phyloP scores from a whole-genome alignment of 2,888 invertebrate genomes.

The Phyllotreta cruciferae region DNA sequence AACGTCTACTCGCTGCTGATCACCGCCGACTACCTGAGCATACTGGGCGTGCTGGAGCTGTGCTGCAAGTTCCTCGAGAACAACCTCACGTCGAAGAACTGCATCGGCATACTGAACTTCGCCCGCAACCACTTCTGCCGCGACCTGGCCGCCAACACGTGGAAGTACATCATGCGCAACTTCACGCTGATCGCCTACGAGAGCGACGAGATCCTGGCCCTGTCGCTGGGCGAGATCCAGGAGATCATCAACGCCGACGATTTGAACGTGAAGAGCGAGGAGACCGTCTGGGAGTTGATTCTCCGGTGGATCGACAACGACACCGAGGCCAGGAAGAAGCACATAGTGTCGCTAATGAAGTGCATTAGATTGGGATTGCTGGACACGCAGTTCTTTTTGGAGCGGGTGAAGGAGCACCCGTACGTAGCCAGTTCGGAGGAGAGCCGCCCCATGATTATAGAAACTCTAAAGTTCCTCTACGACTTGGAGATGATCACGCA shows the following conservation, averaged over 20 bases:
- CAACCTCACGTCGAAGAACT: slow-evolving; percentile 77
- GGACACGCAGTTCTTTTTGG: slow-evolving; percentile 89
- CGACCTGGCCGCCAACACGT: slow-evolving; percentile 70
- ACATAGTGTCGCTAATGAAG: slow-evolving; percentile 80
- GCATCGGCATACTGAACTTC: slow-evolving; percentile 84
- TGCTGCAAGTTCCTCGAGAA: slow-evolving; percentile 79
- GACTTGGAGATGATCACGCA: slow-evolving; percentile 88
- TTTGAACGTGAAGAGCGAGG: slow-evolving; percentile 87
- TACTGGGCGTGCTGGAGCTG: slow-evolving; percentile 79
- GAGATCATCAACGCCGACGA: slow-evolving; percentile 83
- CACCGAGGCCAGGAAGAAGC: slow-evolving; percentile 72
- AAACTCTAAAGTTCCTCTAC: slow-evolving; percentile 89
- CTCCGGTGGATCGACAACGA: slow-evolving; percentile 87
- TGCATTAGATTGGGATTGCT: slow-evolving; percentile 83
- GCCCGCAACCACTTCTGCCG: slow-evolving; percentile 80
- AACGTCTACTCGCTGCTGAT: slow-evolving; percentile 84
- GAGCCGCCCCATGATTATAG: slow-evolving; percentile 87
- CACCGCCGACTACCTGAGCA: slow-evolving; percentile 88
- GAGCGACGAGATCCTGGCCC: slow-evolving; percentile 77
- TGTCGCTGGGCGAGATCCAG: slow-evolving; percentile 76
- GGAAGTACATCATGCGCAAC: slow-evolving; percentile 68
- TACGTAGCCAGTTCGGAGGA: slow-evolving; percentile 84
- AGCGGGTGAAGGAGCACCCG: slow-evolving; percentile 86
- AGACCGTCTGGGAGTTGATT: slow-evolving; percentile 85
- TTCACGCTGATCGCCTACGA: slow-evolving; percentile 76